Conservation (phyloP, 2,888 invertebrate species). For the Priocnemis perturbator region DNA sequence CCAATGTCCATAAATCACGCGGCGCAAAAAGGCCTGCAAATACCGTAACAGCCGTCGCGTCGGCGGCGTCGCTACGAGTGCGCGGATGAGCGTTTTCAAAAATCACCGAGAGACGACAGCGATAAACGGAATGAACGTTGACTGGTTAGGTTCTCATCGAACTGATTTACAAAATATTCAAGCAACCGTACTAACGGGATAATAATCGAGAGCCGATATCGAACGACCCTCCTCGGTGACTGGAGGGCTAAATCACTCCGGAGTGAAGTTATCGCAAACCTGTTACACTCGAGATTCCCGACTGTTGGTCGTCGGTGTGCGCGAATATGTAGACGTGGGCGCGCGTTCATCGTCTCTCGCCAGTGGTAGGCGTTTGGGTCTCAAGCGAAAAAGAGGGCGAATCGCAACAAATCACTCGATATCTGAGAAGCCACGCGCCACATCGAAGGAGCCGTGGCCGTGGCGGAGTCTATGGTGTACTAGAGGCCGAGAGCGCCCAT, state of each 20-base stretch:
- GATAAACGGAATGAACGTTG: constrained; percentile 38
- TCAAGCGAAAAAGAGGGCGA: constrained; percentile 48
- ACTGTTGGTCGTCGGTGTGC: no score
- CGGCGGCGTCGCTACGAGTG: no score
- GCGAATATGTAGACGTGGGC: no score
- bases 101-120: constrained; percentile 25
- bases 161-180: not conserved
- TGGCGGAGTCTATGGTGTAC: constrained; percentile 1
- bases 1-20: constrained; percentile 36
- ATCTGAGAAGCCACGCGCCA: constrained; percentile 57
- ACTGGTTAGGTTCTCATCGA: no score
- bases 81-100: constrained; percentile 28
- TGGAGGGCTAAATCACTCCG: no score
- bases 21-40: constrained; percentile 15
- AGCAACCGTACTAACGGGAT: constrained; percentile 1
- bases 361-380: not conserved
- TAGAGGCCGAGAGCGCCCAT: no score
- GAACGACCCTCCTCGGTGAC: no score
- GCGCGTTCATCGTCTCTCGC: no score
- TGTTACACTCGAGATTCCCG: no score
- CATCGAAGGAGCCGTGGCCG: not conserved
- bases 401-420: constrained; percentile 65
- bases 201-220: not conserved
- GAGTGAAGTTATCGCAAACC: no score
- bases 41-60: constrained; percentile 1